phyloP scores from a whole-genome alignment of 2,888 invertebrate genomes.

The Hetaerina titia region DNA sequence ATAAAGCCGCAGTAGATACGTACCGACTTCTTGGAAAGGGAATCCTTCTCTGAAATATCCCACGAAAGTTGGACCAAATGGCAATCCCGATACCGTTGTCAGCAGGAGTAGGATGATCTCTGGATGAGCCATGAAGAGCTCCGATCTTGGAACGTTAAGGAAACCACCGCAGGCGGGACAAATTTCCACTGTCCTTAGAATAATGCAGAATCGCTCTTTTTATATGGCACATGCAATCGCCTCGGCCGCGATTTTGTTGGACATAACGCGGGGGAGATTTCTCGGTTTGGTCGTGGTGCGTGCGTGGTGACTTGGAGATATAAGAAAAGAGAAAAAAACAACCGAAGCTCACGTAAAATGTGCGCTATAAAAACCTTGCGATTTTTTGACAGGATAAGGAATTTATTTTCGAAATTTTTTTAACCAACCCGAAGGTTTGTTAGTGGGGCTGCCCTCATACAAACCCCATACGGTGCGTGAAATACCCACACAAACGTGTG shows the following conservation, averaged over 20 bases:
- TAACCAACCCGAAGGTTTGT: no score
- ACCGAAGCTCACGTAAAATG: constrained; percentile 25
- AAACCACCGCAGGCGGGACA: constrained; percentile 37
- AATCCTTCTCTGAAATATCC: constrained; percentile 48
- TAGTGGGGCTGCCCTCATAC: no score
- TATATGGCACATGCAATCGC: constrained; percentile 51
- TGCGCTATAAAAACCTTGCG: not conserved
- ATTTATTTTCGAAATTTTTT: constrained; percentile 5
- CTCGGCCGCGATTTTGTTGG: constrained; percentile 33
- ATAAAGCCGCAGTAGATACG: not conserved
- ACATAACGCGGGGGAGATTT: not conserved
- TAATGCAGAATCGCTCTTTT: constrained; percentile 13
- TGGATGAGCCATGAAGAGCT: constrained; percentile 3
- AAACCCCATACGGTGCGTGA: no score
- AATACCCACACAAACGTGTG: no score
- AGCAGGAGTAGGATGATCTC: constrained; percentile 17
- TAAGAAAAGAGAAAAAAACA: constrained; percentile 15
- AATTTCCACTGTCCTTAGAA: constrained; percentile 25
- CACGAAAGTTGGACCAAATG: constrained; percentile 35
- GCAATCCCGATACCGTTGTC: constrained; percentile 19
- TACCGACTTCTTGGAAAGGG: constrained; percentile 55
- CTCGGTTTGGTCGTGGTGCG: constrained; percentile 1
- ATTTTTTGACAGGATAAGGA: not conserved
- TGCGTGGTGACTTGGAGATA: constrained; percentile 37
- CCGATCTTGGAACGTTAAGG: not conserved